Evolutionary conservation across 2,113 vertebrate species (phyloP).

Genomic region (Lamprologus tigripictilis): DNA sequence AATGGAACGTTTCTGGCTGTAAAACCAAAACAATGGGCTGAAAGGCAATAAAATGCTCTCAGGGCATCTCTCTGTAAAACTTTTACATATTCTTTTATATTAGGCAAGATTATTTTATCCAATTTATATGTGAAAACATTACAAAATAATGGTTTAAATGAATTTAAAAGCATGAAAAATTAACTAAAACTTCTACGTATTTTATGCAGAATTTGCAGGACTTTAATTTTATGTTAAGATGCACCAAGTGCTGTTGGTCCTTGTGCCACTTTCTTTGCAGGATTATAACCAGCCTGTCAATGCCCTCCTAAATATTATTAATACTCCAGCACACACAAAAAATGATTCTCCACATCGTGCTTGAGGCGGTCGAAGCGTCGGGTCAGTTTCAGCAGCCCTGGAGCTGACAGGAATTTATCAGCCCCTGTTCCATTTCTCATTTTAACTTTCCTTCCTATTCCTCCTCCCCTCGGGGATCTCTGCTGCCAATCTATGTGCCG

Average conservation of each 20-base stretch:
- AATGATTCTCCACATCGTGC: background rate
- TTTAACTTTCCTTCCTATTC: background rate
- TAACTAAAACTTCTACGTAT: background rate
- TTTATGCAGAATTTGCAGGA: background rate
- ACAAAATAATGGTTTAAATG: background rate
- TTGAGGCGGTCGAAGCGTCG: background rate
- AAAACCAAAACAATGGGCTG: background rate
- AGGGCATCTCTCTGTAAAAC: background rate
- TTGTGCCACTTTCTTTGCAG: background rate
- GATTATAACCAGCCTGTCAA: background rate
- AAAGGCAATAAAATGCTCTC: background rate
- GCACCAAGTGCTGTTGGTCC: background rate
- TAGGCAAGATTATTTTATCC: background rate
- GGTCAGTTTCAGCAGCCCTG: background rate
- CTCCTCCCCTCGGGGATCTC: background rate
- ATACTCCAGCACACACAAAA: background rate
- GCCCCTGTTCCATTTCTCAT: background rate
- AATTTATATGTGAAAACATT: background rate
- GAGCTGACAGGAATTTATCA: background rate
- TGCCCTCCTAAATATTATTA: background rate
- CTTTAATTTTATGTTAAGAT: background rate
- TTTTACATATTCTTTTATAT: background rate
- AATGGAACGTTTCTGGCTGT: fast-evolving
- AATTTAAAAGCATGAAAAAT: background rate
- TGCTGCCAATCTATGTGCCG: background rate